Base-by-base conservation (phyloP, 2,888 invertebrate genomes). In the Ditylenchus weischeri region DNA sequence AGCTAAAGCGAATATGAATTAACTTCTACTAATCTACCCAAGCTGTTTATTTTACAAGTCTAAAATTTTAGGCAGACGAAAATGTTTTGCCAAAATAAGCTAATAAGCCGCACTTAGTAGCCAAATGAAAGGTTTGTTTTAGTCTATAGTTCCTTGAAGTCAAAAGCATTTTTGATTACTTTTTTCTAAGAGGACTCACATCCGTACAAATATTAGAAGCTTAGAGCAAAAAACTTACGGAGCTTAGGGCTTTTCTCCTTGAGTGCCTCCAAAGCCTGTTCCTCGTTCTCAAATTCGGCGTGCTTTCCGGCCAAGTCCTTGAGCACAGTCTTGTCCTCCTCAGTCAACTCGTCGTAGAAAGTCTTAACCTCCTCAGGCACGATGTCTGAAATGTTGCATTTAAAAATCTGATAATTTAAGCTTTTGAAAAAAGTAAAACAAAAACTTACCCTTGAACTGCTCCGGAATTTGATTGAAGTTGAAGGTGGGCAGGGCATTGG, bases 331-430 rank as follows among this genome's bases (percentile, higher is more conserved):
- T 78, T 80, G 69, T 79, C 79, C 35, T 79, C 79, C 18, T 73
- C 69, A 62, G 80, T 81, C 72, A 80, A 72, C 11, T 66, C 64
- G 71, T 76, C 75, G 70, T 81, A 76, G 71, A 80, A 80, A 59
- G 76, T 73, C 68, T 70, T 76, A 57, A 79, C 80, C 63, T 81
- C 80, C n/a, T 71, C 68, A 38, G 80, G 80, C 68, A 80, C 76
- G 62, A 80, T 66, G 7, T 72, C 78, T 77, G 65, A 48, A 76
- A 57, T 21, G 29, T 18, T 11, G 43, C 15, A 21, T 5, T 54
- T 5, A 54, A 43, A 43, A 43, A 8, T 6, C 15, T 43, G 15
- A 43, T 43, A 6, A 15, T 15, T 8, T 6, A 29, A 29, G 2
- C 3, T 29, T 4, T 29, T 29, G 2, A 29, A 29, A 43, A 43